A percentile compares a stretch with the other conserved stretches of the same genome.
Evolutionary conservation across 2,113 vertebrate genomes (phyloP).

Genomic region (Hippocampus barbouri): DNA sequence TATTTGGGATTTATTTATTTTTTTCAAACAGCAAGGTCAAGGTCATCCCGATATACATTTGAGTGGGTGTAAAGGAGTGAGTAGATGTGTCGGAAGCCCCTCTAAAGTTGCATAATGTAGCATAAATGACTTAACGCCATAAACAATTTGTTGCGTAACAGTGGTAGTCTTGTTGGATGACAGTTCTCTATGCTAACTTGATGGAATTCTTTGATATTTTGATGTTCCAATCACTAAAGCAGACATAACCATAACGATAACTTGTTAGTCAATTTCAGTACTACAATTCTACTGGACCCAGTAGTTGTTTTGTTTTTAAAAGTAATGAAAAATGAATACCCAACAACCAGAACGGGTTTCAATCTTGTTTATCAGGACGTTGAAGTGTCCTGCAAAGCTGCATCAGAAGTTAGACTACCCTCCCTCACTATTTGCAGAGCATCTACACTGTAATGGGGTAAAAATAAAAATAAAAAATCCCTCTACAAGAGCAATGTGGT

Average conservation of each 20-base stretch:
- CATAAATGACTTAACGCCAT: not conserved
- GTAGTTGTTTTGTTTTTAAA: not conserved
- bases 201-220: not conserved
- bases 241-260: not conserved
- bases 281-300: not conserved
- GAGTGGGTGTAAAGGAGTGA: constrained; percentile 12
- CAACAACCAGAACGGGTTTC: not conserved
- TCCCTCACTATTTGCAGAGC: not conserved
- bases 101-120: not conserved
- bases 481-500: not conserved
- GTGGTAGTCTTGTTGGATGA: not conserved
- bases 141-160: not conserved
- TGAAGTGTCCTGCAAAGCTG: constrained; percentile 2
- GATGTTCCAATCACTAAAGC: not conserved
- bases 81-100: not conserved
- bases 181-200: not conserved
- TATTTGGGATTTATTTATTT: constrained; percentile 7
- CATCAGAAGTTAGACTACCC: constrained; percentile 15
- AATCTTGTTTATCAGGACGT: not conserved
- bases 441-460: not conserved
- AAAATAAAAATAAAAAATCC: not conserved
- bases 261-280: not conserved
- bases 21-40: constrained; percentile 7
- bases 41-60: constrained; percentile 11
- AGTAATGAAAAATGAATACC: not conserved